A percentile compares a stretch with the other conserved stretches of the same genome.
Evolutionary conservation across 2,797 vertebrate species (phyloP).

Genomic region (Pagetopsis macropterus): DNA sequence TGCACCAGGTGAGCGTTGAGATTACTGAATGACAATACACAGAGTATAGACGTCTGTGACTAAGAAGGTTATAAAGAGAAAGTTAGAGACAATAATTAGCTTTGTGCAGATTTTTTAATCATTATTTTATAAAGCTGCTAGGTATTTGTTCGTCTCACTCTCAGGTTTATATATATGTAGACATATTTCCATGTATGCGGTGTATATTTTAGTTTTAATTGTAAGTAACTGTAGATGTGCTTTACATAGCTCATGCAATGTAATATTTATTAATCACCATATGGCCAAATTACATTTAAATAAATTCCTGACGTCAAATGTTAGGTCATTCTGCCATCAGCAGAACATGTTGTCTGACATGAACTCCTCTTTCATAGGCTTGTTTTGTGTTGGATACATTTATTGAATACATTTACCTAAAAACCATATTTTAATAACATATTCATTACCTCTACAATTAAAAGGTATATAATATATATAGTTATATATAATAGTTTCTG

Average conservation of each 20-base stretch:
- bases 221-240: background rate
- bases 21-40: background rate
- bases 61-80: conserved; percentile 1
- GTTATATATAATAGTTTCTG: background rate
- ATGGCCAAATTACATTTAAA: conserved; percentile 13
- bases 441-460: background rate
- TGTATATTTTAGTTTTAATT: background rate
- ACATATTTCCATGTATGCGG: background rate
- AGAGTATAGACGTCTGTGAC: background rate
- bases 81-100: conserved; percentile 10
- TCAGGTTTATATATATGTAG: background rate
- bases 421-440: background rate
- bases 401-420: background rate
- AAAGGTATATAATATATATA: no score
- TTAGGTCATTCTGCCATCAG: conserved; percentile 23
- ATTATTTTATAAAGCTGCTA: conserved; percentile 1
- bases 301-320: conserved; percentile 20
- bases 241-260: background rate
- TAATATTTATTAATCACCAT: conserved; percentile 5
- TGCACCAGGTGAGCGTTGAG: conserved; percentile 80
- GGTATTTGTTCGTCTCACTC: background rate
- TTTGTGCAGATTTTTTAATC: background rate
- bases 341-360: conserved; percentile 6
- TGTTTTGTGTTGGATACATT: conserved; percentile 5
- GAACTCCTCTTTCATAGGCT: background rate